Evolutionary conservation across 2,888 invertebrate species (phyloP).

Genomic region (Aelia acuminata): DNA sequence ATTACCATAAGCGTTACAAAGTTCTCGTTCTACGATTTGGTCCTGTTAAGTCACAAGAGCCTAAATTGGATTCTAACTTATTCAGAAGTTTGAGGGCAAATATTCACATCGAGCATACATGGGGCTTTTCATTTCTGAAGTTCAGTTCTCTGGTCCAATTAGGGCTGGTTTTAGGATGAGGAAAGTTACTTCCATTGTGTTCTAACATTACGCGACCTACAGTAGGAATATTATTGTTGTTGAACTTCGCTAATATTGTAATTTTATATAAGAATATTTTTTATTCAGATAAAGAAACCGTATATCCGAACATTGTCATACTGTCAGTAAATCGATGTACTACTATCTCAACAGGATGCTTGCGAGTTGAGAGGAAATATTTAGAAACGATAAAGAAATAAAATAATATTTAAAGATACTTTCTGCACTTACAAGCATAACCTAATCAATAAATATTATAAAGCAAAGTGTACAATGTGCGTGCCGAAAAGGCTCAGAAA

Average conservation of each 20-base stretch:
- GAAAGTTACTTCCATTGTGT: slow-evolving; percentile 3
- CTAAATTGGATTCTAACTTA: slow-evolving; percentile 38
- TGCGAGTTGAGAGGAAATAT: no score
- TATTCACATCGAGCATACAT: slow-evolving; percentile 18
- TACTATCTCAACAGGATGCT: no score
- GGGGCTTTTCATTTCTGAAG: slow-evolving; percentile 37
- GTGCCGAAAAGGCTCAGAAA: no score
- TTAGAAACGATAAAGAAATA: no score
- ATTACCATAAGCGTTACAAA: not conserved
- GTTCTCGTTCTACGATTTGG: not conserved
- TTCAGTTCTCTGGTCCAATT: slow-evolving; percentile 19
- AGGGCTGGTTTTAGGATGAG: not conserved
- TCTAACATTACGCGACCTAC: not conserved
- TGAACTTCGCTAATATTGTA: not conserved
- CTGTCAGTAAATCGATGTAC: no score
- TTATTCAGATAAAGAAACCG: no score
- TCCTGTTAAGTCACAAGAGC: not conserved
- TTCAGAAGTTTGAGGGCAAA: slow-evolving; percentile 28
- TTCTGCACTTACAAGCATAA: no score
- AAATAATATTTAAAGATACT: no score
- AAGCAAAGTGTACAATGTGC: no score
- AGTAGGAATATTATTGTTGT: not conserved
- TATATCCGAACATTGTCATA: no score
- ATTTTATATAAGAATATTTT: not conserved
- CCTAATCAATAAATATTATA: no score